Conservation (phyloP, 2,888 invertebrate genomes). For the Amblyjoppa fuscipennis region DNA sequence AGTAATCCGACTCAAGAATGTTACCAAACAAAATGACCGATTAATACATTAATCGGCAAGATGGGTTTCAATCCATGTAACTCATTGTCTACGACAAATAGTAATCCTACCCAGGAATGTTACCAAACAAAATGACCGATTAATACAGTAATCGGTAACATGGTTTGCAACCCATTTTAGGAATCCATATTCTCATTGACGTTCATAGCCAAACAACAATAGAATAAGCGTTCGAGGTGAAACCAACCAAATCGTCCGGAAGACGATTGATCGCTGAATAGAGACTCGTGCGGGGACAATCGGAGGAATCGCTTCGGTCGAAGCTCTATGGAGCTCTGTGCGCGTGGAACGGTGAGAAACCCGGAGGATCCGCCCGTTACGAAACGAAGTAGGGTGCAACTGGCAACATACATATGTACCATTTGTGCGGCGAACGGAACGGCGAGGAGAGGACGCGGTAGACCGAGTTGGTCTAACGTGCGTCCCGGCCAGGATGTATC, state of each 20-base stretch:
- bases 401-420: constrained; percentile 36
- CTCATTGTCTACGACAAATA: too few species aligned
- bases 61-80: too few species aligned
- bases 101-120: too few species aligned
- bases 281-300: constrained; percentile 5
- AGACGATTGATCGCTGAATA: neutral
- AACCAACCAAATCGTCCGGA: neutral
- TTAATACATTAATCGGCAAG: too few species aligned
- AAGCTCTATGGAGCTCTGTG: constrained; percentile 24
- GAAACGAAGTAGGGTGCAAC: neutral
- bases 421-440: constrained; percentile 42
- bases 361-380: constrained; percentile 15
- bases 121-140: too few species aligned
- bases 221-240: neutral
- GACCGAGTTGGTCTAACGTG: constrained; percentile 49
- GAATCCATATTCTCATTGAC: too few species aligned
- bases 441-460: constrained; percentile 30
- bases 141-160: too few species aligned
- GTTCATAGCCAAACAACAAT: neutral
- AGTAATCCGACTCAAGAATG: too few species aligned
- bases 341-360: constrained; percentile 20
- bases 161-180: too few species aligned
- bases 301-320: constrained; percentile 1
- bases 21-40: too few species aligned
- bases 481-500: constrained; percentile 56